These are phyloP conservation scores for Sylvia atricapilla DNA, from an alignment of 2,113 vertebrate genomes.

Conservation along the genomic window DNA sequence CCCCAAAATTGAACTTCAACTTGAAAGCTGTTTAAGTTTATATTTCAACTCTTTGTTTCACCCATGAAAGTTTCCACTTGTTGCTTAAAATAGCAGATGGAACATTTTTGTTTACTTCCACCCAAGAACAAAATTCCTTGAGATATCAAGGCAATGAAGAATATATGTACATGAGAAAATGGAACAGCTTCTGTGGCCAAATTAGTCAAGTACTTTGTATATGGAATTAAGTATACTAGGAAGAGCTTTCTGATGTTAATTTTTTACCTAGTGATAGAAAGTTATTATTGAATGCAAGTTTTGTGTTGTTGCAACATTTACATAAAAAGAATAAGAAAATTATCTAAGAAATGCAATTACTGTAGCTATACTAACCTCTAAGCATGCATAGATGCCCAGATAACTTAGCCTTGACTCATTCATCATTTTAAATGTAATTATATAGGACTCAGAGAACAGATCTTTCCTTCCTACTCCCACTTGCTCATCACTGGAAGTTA, in stretches of 20 bases:
- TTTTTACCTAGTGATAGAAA: neutral
- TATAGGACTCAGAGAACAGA: neutral
- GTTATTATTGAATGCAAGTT: neutral
- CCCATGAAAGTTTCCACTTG: constrained; percentile 48
- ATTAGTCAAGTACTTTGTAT: neutral
- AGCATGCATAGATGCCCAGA: neutral
- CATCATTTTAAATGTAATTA: neutral
- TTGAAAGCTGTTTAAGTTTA: constrained; percentile 53
- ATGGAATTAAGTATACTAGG: neutral
- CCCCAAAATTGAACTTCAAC: constrained; percentile 24
- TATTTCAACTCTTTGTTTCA: constrained; percentile 48
- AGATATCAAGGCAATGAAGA: constrained; percentile 25
- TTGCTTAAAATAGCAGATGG: constrained; percentile 48
- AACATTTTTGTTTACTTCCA: constrained; percentile 65
- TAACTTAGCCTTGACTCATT: neutral
- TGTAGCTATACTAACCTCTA: neutral
- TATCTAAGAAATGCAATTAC: neutral
- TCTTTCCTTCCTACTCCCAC: neutral
- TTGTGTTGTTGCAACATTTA: neutral
- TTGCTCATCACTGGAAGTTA: neutral
- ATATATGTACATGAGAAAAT: neutral
- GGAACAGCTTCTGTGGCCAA: neutral
- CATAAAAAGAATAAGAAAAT: neutral
- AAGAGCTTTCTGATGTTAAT: neutral
- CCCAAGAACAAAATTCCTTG: constrained; percentile 48